Percentiles rank a stretch among this genome's conserved stretches.
phyloP scores from a whole-genome alignment of 2,797 vertebrate species.

The Notoglanidium macrostoma region DNA sequence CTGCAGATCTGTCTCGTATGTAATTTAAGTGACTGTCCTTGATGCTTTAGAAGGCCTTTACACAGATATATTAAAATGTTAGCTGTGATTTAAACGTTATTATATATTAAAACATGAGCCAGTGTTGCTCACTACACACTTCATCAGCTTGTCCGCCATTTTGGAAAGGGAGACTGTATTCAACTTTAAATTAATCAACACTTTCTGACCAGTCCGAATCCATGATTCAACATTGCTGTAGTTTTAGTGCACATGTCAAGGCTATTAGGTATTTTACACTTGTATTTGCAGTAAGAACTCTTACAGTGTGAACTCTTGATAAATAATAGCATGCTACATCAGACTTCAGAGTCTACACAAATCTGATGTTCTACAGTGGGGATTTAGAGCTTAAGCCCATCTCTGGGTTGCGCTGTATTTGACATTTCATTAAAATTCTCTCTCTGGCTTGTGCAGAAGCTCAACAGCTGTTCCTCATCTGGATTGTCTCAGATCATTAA shows the following conservation, averaged over 20 bases:
- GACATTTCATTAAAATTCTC: not conserved
- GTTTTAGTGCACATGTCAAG: not conserved
- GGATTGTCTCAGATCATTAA: not conserved
- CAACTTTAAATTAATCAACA: not conserved
- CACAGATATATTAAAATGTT: not conserved
- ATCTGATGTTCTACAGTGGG: not conserved
- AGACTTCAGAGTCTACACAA: not conserved
- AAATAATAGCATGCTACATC: not conserved
- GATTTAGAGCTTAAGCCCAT: not conserved
- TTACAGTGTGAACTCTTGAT: not conserved
- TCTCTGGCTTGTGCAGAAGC: not conserved
- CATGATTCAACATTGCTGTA: not conserved
- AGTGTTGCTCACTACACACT: not conserved
- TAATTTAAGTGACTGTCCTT: not conserved
- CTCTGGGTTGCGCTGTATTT: not conserved
- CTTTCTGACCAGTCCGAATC: not conserved
- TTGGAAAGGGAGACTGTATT: not conserved
- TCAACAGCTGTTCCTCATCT: constrained; percentile 10
- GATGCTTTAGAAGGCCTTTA: not conserved
- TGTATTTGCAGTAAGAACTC: not conserved
- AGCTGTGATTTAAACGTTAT: too few species aligned
- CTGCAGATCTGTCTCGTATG: not conserved
- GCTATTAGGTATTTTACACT: not conserved
- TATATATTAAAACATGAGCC: too few species aligned
- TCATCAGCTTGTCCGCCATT: not conserved